These are phyloP conservation scores for Alitta virens DNA, from an alignment of 2,888 invertebrate genomes.

Conservation along the genomic window DNA sequence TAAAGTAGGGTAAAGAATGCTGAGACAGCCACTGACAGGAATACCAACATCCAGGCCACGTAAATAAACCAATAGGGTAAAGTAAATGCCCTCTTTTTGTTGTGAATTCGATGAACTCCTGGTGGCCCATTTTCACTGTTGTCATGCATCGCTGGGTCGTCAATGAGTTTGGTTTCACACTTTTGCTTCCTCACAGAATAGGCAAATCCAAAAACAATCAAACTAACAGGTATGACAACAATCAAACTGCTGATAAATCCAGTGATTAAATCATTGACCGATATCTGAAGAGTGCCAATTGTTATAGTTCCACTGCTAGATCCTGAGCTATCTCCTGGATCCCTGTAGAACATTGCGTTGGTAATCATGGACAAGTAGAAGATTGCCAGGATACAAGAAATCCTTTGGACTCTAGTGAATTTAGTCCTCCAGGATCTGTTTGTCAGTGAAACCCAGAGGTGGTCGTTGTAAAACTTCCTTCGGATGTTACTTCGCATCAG, in stretches of 20 bases:
- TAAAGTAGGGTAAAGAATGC: too few species aligned
- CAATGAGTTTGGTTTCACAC: too few species aligned
- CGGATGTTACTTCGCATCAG: neutral
- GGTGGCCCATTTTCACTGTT: too few species aligned
- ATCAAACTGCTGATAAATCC: neutral
- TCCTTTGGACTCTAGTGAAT: slow-evolving; percentile 52
- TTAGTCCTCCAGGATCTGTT: slow-evolving; percentile 36
- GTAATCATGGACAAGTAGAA: slow-evolving; percentile 40
- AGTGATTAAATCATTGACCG: neutral
- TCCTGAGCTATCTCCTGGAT: neutral
- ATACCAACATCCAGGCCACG: too few species aligned
- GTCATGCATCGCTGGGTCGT: too few species aligned
- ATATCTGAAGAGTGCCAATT: neutral
- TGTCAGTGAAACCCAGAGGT: neutral
- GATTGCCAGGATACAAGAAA: slow-evolving; percentile 36
- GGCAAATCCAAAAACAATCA: too few species aligned
- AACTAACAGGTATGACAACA: neutral
- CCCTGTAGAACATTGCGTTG: neutral
- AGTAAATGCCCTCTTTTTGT: too few species aligned
- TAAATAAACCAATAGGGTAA: too few species aligned
- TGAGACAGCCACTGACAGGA: too few species aligned
- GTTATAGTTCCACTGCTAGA: neutral
- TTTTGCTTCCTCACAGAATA: too few species aligned
- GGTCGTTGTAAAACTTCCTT: neutral
- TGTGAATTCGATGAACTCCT: too few species aligned